phyloP scores from a whole-genome alignment of 1,140 invertebrate species.

The Bicyclus anynana region DNA sequence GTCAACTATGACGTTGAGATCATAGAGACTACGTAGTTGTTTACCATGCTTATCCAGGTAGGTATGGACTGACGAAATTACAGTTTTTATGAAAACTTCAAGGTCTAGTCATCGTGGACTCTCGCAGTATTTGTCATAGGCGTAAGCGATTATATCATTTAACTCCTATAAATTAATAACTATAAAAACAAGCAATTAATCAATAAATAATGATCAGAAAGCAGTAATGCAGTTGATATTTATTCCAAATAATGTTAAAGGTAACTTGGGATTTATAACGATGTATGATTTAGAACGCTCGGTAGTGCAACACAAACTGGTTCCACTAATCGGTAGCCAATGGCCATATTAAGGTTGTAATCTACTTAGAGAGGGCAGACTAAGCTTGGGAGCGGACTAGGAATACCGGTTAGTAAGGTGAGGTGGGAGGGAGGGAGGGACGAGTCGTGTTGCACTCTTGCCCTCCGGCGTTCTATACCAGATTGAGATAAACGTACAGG shows the following conservation, averaged over 20 bases:
- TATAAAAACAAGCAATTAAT: no score
- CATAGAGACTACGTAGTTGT: no score
- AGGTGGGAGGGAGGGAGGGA: conserved; percentile 35
- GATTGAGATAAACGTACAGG: conserved; percentile 63
- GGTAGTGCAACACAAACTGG: conserved; percentile 5
- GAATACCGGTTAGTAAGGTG: conserved; percentile 47
- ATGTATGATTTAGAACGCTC: not conserved
- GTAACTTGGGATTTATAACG: not conserved
- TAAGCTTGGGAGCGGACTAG: conserved; percentile 45
- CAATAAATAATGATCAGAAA: not conserved
- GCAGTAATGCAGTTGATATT: not conserved
- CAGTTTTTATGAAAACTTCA: no score
- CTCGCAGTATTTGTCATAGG: no score
- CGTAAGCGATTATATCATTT: no score
- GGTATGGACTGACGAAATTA: no score
- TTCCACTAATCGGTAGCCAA: conserved; percentile 27
- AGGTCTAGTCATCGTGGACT: no score
- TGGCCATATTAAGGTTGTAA: conserved; percentile 45
- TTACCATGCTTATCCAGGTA: no score
- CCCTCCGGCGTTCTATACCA: conserved; percentile 48
- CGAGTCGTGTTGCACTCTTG: conserved; percentile 58
- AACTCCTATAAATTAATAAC: no score
- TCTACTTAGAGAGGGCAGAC: conserved; percentile 55
- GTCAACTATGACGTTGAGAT: no score
- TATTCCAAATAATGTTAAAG: not conserved